Evolutionary conservation across 2,888 invertebrate genomes (phyloP).

Genomic region (Ectemnius cavifrons): DNA sequence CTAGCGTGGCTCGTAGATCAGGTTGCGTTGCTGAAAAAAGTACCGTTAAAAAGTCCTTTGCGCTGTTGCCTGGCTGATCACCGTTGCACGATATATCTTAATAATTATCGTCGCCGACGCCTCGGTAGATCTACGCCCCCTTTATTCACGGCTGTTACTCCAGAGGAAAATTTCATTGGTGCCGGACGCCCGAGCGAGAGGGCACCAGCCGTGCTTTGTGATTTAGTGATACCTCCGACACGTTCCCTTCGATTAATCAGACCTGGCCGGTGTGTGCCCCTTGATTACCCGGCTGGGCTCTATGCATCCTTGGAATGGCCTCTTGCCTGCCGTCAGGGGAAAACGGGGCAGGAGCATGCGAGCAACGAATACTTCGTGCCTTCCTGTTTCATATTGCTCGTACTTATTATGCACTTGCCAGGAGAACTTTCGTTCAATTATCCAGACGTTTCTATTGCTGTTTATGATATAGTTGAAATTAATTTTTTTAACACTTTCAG

Average conservation of each 20-base stretch:
- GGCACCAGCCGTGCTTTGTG: slow-evolving; percentile 31
- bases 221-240: slow-evolving; percentile 52
- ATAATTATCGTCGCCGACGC: slow-evolving; percentile 35
- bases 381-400: background rate
- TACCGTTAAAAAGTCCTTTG: too few relatives aligned
- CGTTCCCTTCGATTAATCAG: slow-evolving; percentile 60
- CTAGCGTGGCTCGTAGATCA: too few relatives aligned
- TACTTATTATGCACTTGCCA: too few relatives aligned
- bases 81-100: background rate
- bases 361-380: background rate
- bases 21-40: too few relatives aligned
- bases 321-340: slow-evolving; percentile 1
- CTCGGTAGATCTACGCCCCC: background rate
- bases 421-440: too few relatives aligned
- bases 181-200: background rate
- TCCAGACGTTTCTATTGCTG: too few relatives aligned
- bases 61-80: too few relatives aligned
- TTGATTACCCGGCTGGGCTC: slow-evolving; percentile 35
- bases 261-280: slow-evolving; percentile 38
- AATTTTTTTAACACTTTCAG: too few relatives aligned
- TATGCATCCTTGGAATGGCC: background rate
- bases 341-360: background rate
- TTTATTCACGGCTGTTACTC: slow-evolving; percentile 20
- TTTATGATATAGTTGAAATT: too few relatives aligned
- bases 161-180: slow-evolving; percentile 35